A percentile compares a stretch with the other conserved stretches of the same genome.
phyloP scores from a whole-genome alignment of 2,797 vertebrate genomes.

The Sebastes matsubarae region DNA sequence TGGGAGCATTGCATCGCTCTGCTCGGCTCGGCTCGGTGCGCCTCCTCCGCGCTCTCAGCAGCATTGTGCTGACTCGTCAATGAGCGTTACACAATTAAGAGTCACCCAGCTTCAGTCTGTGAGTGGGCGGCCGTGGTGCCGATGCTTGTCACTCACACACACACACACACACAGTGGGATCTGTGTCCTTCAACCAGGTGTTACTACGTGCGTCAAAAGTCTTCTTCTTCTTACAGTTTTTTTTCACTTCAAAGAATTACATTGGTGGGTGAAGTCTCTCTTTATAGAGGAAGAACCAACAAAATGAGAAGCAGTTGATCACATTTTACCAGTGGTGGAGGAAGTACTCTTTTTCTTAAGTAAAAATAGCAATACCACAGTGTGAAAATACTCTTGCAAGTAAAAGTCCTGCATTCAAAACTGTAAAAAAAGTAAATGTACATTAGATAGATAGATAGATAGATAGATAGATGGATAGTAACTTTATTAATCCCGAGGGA shows the following conservation, averaged over 20 bases:
- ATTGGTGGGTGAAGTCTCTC: background rate
- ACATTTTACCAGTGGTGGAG: too few species aligned
- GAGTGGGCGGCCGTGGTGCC: conserved; percentile 75
- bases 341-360: too few species aligned
- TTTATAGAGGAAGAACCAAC: background rate
- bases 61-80: conserved; percentile 78
- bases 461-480: too few species aligned
- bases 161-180: conserved; percentile 17
- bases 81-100: conserved; percentile 72
- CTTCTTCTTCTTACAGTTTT: background rate
- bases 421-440: too few species aligned
- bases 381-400: too few species aligned
- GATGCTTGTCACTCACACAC: conserved; percentile 62
- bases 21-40: conserved; percentile 55
- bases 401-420: too few species aligned
- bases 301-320: background rate
- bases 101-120: conserved; percentile 56
- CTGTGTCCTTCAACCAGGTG: background rate
- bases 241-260: background rate
- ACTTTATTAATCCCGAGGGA: too few species aligned
- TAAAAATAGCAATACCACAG: too few species aligned
- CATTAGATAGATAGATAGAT: too few species aligned
- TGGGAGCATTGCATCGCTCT: conserved; percentile 73
- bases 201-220: conserved; percentile 21
- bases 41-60: conserved; percentile 60